Evolutionary conservation across 2,113 vertebrate genomes (phyloP).

Genomic region (Mormyrus iriodes): DNA sequence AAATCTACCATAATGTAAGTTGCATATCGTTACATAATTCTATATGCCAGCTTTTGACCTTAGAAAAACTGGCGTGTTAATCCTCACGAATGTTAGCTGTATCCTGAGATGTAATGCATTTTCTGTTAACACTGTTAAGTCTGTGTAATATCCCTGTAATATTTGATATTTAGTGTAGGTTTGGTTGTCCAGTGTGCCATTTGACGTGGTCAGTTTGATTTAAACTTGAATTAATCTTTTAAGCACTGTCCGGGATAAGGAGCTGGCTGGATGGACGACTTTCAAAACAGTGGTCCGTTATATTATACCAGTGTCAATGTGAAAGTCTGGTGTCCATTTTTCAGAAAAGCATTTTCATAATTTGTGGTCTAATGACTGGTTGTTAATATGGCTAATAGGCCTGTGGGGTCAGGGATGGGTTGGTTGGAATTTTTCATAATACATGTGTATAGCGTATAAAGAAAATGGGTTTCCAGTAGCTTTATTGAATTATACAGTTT

Average conservation of each 20-base stretch:
- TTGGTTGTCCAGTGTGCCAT: not conserved
- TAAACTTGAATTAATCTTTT: not conserved
- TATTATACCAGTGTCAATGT: not conserved
- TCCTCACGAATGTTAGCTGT: not conserved
- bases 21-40: not conserved
- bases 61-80: not conserved
- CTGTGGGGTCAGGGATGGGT: not conserved
- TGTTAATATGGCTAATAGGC: not conserved
- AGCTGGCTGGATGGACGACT: not conserved
- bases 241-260: not conserved
- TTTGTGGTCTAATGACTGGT: not conserved
- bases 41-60: not conserved
- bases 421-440: not conserved
- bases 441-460: not conserved
- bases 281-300: not conserved
- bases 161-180: not conserved
- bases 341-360: not conserved
- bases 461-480: not conserved
- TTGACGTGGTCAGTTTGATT: not conserved
- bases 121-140: not conserved
- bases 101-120: not conserved
- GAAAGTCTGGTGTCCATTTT: not conserved
- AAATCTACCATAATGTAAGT: not conserved
- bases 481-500: not conserved
- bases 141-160: not conserved